A percentile compares a stretch with the other conserved stretches of the same genome.
phyloP scores from a whole-genome alignment of 2,797 vertebrate species.

The Manis crassicaudata region DNA sequence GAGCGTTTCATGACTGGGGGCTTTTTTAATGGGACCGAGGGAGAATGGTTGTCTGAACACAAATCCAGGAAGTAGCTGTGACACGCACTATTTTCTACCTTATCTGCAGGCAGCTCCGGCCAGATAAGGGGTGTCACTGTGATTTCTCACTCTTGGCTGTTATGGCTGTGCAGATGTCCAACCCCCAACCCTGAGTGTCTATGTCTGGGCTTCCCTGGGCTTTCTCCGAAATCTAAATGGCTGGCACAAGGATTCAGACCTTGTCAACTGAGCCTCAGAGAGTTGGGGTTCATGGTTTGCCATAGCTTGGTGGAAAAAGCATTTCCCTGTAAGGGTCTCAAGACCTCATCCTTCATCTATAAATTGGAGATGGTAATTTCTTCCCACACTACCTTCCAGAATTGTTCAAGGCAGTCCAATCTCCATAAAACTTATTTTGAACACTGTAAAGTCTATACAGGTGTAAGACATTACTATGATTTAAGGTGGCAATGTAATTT shows the following conservation, averaged over 20 bases:
- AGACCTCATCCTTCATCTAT: not conserved
- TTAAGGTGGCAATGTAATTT: not conserved
- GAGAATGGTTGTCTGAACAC: conserved; percentile 53
- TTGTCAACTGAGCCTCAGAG: not conserved
- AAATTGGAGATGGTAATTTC: not conserved
- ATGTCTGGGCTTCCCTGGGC: conserved; percentile 4
- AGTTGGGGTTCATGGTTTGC: not conserved
- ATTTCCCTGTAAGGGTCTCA: not conserved
- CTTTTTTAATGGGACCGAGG: conserved; percentile 24
- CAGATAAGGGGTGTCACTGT: conserved; percentile 79
- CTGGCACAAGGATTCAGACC: not conserved
- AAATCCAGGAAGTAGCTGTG: conserved; percentile 76
- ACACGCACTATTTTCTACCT: conserved; percentile 71
- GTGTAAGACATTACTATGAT: not conserved
- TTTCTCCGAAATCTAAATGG: conserved; percentile 61
- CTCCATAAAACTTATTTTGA: not conserved
- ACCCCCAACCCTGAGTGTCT: conserved; percentile 16
- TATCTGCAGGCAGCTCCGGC: conserved; percentile 76
- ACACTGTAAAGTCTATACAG: not conserved
- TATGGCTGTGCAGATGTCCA: conserved; percentile 72
- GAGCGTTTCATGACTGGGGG: not conserved
- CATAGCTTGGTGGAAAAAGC: not conserved
- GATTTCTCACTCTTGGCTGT: conserved; percentile 82
- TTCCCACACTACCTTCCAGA: not conserved
- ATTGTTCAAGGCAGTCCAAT: not conserved